Percentiles rank a stretch among this genome's conserved stretches.
Conservation (phyloP, 2,113 vertebrate species). For the Crotalus tigris region DNA sequence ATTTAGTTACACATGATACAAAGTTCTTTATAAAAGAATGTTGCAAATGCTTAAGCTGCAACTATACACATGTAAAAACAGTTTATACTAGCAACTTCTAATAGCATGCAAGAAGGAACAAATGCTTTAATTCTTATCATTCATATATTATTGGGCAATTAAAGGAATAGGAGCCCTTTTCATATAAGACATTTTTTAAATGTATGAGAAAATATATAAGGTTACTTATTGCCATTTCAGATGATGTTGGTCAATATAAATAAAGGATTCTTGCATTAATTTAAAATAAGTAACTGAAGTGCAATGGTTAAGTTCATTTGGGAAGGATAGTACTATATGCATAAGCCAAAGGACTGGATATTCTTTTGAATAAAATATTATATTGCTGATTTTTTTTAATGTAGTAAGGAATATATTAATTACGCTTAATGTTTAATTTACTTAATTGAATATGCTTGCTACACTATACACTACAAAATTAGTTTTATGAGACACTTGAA, state of each 20-base stretch:
- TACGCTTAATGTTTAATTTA: not conserved
- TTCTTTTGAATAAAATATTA: not conserved
- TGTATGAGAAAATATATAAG: not conserved
- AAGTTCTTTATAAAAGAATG: not conserved
- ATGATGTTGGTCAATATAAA: not conserved
- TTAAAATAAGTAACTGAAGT: not conserved
- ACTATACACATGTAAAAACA: not conserved
- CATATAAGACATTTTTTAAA: not conserved
- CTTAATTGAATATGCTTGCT: not conserved
- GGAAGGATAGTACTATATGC: not conserved
- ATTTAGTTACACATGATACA: not conserved
- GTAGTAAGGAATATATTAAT: not conserved
- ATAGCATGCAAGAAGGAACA: not conserved
- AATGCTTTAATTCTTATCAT: not conserved
- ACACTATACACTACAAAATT: not conserved
- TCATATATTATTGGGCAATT: not conserved
- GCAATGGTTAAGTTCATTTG: not conserved
- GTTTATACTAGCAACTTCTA: not conserved
- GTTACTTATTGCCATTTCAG: not conserved
- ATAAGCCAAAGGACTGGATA: not conserved
- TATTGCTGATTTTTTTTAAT: not conserved
- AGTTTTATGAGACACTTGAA: not conserved
- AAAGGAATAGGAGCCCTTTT: not conserved
- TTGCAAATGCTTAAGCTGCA: not conserved
- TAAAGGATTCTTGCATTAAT: not conserved